Percentiles rank a stretch among this genome's conserved stretches.
Conservation (phyloP, 2,888 invertebrate genomes). For the Brachynemurus nebulosus region DNA sequence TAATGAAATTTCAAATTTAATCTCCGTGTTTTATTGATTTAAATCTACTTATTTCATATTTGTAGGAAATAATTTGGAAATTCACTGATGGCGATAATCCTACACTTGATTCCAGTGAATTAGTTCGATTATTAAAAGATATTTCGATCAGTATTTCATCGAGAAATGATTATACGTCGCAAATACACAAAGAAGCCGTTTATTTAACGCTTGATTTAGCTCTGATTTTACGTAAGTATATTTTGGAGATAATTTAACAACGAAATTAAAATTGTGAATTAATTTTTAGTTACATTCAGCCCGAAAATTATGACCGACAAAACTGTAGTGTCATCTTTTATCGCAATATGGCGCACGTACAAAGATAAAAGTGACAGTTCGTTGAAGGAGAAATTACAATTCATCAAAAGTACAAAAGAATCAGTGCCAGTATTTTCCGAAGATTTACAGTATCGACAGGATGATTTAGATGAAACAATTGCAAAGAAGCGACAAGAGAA, state of each 20-base stretch:
- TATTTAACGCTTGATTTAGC: slow-evolving; percentile 2
- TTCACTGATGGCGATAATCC: neutral
- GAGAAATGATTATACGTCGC: neutral
- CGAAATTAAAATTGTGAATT: neutral
- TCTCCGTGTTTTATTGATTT: neutral
- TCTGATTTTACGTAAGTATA: slow-evolving; percentile 2
- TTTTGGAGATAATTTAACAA: neutral
- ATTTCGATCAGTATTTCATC: neutral
- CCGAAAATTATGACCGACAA: slow-evolving; percentile 12
- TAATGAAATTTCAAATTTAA: neutral
- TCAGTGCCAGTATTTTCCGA: no score
- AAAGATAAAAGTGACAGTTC: no score
- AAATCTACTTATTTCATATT: neutral
- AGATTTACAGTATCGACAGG: no score
- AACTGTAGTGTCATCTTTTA: slow-evolving; percentile 13
- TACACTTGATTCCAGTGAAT: neutral
- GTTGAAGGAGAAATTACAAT: no score
- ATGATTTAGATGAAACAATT: neutral
- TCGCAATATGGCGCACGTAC: slow-evolving; percentile 19
- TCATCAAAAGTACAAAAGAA: no score
- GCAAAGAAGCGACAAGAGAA: neutral
- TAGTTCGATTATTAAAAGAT: neutral
- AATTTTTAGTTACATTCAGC: slow-evolving; percentile 20
- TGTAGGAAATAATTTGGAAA: slow-evolving; percentile 1
- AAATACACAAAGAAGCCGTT: slow-evolving; percentile 1